phyloP scores from a whole-genome alignment of 2,888 invertebrate species.

The Philhelius pedissequus region DNA sequence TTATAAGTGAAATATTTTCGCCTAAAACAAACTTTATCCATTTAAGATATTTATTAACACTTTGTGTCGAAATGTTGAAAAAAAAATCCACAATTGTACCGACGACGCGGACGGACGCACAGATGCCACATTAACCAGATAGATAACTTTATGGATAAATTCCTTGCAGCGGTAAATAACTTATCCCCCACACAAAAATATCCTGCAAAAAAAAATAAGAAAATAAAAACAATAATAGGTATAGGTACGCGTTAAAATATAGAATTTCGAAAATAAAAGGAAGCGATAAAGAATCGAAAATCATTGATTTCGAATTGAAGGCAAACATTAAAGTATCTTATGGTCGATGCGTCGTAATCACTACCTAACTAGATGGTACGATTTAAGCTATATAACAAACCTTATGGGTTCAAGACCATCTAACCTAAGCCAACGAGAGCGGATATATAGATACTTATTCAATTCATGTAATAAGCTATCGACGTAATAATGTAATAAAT shows the following conservation, averaged over 20 bases:
- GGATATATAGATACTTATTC: too few relatives aligned
- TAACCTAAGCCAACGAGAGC: conserved; percentile 43
- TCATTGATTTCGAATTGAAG: conserved; percentile 61
- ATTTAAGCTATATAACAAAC: background rate
- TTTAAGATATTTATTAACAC: conserved; percentile 56
- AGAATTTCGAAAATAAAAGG: conserved; percentile 21
- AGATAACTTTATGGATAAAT: conserved; percentile 54
- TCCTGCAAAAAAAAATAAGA: background rate
- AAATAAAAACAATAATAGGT: background rate
- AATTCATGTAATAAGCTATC: conserved; percentile 60
- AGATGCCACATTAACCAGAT: conserved; percentile 33
- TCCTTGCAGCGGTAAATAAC: conserved; percentile 59
- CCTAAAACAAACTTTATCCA: conserved; percentile 12
- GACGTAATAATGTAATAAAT: conserved; percentile 65
- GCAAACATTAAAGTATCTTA: conserved; percentile 41
- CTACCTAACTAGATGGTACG: background rate
- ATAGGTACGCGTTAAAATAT: background rate
- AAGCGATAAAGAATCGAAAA: conserved; percentile 62
- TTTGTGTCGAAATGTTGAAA: conserved; percentile 20
- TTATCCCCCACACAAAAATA: conserved; percentile 32
- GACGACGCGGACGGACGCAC: background rate
- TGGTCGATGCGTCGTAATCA: background rate
- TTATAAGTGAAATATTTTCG: conserved; percentile 29
- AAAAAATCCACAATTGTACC: conserved; percentile 39
- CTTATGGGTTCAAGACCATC: background rate